These are phyloP conservation scores for Cheilosia vernalis DNA, from an alignment of 2,888 invertebrate genomes.

Conservation along the genomic window DNA sequence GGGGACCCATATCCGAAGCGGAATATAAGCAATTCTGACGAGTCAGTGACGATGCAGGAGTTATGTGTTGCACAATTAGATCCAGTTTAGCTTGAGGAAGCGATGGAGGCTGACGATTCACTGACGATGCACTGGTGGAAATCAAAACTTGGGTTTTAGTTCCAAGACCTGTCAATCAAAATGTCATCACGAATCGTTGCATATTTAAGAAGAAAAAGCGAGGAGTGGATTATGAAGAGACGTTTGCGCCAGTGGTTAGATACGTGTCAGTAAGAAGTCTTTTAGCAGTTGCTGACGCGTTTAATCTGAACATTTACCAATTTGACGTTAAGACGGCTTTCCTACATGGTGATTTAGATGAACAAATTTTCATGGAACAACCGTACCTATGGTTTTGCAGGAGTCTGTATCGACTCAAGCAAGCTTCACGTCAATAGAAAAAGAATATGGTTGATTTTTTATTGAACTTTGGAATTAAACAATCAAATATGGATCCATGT, in stretches of 20 bases:
- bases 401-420: constrained; percentile 69
- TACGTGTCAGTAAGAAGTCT: too few relatives aligned
- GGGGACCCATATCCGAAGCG: constrained; percentile 40
- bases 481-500: constrained; percentile 54
- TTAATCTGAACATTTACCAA: too few relatives aligned
- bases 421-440: constrained; percentile 61
- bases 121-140: too few relatives aligned
- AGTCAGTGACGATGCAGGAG: constrained; percentile 12
- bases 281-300: too few relatives aligned
- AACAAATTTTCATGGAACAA: constrained; percentile 70
- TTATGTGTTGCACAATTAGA: constrained; percentile 39
- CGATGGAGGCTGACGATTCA: constrained; percentile 38
- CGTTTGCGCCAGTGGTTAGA: too few relatives aligned
- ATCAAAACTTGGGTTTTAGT: too few relatives aligned
- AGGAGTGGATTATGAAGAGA: too few relatives aligned
- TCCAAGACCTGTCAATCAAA: too few relatives aligned
- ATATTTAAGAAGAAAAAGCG: too few relatives aligned
- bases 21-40: constrained; percentile 2
- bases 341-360: constrained; percentile 66
- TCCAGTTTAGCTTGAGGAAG: constrained; percentile 44
- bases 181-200: too few relatives aligned
- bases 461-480: constrained; percentile 40
- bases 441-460: constrained; percentile 57
- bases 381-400: constrained; percentile 68
- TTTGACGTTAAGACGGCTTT: too few relatives aligned